phyloP scores from a whole-genome alignment of 2,113 vertebrate species.

The Pongo abelii region DNA sequence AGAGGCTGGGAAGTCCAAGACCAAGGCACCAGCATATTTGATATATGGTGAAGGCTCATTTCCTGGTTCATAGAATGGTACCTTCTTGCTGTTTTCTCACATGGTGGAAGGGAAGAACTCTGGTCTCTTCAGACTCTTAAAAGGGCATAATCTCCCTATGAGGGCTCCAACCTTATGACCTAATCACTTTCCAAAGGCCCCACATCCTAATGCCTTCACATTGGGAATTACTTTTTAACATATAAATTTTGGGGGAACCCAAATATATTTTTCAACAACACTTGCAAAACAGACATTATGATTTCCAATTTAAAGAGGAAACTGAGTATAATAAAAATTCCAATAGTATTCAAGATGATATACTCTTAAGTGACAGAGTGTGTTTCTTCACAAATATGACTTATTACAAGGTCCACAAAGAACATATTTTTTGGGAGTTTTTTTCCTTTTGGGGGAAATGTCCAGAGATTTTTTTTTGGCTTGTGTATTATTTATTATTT shows the following conservation, averaged over 20 bases:
- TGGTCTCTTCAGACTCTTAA: not conserved
- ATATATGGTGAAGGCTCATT: not conserved
- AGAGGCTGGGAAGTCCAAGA: not conserved
- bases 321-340: not conserved
- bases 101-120: not conserved
- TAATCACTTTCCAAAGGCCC: not conserved
- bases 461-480: not conserved
- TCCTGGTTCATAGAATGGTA: not conserved
- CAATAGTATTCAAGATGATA: not conserved
- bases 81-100: not conserved
- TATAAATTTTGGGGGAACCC: not conserved
- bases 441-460: not conserved
- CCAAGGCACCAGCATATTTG: not conserved
- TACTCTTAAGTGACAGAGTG: not conserved
- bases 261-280: not conserved
- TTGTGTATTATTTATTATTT: slow-evolving; percentile 1
- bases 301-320: not conserved
- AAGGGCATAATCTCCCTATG: not conserved
- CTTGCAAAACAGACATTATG: not conserved
- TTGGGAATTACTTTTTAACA: not conserved
- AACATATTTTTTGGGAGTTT: not conserved
- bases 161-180: not conserved
- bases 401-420: not conserved
- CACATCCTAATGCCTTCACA: not conserved
- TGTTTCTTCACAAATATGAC: not conserved